Evolutionary conservation across 2,113 vertebrate genomes (phyloP), one percentile per base, ranked within the genome.

Genomic region (Nesoenas mayeri): DNA sequence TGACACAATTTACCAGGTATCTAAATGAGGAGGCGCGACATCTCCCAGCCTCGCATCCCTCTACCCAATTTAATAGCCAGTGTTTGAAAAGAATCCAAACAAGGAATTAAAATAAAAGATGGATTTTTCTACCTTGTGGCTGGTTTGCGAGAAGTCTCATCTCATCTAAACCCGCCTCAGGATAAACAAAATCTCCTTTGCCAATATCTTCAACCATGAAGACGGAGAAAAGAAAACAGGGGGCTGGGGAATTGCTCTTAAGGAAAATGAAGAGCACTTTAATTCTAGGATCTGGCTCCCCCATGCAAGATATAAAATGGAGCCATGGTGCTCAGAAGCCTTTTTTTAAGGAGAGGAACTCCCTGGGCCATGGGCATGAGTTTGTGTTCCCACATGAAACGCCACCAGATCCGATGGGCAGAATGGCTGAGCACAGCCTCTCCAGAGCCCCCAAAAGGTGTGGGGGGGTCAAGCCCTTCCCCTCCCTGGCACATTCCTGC

Each of bases 1-100:
- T 31, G 64, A 21, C 50, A 50, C 44, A 20, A 3, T 28, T 50
- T 32, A 69, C 3, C 0, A 0, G 14, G 42, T 44, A 14, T 5
- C 62, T 38, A 19, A n/a, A 69, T 28, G 16, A 72, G 26, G 64
- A 77, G 18, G 11, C 16, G 47, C 69, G 28, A 34, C 25, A 22
- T 29, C 21, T 72, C 81, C 32, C 64, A 85, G n/a, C 12, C 36
- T 80, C 36, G 20, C 32, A 32, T 44, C 40, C 28, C 40, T 66
- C 64, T 66, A 5, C 36, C 36, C 1, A 0, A 58, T 53, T 75
- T 28, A 75, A 36, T 15, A 56, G 1, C n/a, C 51, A 32, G 17
- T 44, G 44, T 36, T 44, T 32, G 47, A 51, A 61, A 84, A 56
- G 61, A n/a, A 66, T 61, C 51, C 12, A 57, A 80, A 48, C 25